Conservation (phyloP, 1,140 invertebrate species). For the Lepidotrigona ventralis region DNA sequence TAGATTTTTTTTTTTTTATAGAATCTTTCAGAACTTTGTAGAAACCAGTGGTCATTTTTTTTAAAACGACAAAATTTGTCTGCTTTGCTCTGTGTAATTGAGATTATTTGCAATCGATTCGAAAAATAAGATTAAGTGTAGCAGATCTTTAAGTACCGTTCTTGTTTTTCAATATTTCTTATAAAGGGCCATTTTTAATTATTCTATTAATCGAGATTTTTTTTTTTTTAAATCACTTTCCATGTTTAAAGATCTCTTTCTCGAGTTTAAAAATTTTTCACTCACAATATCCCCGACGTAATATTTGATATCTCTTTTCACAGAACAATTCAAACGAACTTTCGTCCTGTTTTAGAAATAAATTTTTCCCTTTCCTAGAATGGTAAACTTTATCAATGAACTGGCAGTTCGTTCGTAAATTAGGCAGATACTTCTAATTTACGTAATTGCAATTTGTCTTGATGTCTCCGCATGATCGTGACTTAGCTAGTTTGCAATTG, state of each 20-base stretch:
- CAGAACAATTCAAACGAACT: background rate
- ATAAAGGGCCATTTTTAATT: background rate
- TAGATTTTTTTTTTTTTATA: too few species aligned
- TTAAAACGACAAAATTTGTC: too few species aligned
- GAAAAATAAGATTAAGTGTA: too few species aligned
- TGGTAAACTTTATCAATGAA: background rate
- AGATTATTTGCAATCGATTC: too few species aligned
- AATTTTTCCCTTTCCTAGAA: background rate
- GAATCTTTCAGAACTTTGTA: too few species aligned
- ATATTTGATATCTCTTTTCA: background rate
- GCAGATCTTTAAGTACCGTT: too few species aligned
- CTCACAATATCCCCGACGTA: background rate
- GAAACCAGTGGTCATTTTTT: too few species aligned
- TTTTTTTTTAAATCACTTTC: too few species aligned
- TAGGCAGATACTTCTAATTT: background rate
- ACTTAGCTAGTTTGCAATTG: background rate
- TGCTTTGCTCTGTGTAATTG: too few species aligned
- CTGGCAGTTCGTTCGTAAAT: background rate
- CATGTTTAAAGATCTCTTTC: background rate
- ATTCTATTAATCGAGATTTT: background rate
- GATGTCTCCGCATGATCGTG: background rate
- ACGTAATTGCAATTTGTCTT: background rate
- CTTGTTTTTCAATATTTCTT: too few species aligned
- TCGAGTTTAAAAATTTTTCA: background rate
- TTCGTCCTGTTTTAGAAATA: constrained; percentile 21